Evolutionary conservation across 2,888 invertebrate species (phyloP).

Genomic region (Norana najaformis): DNA sequence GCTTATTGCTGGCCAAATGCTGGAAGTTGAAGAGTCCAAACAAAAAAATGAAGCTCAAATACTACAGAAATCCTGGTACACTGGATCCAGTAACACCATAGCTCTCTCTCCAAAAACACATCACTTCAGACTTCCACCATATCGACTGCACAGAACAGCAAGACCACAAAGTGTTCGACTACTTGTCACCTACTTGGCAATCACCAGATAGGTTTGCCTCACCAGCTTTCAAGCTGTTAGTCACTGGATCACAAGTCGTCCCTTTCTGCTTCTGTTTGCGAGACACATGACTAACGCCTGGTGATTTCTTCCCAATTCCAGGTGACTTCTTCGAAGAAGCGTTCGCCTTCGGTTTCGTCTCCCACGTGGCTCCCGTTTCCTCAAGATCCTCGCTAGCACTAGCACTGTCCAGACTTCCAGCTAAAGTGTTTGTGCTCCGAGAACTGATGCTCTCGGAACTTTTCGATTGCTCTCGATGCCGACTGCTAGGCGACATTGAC

Average conservation of each 20-base stretch:
- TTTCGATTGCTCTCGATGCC: not conserved
- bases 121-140: not conserved
- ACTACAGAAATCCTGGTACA: not conserved
- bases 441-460: constrained; percentile 2
- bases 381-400: not conserved
- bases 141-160: not conserved
- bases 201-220: not conserved
- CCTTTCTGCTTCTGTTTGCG: not conserved
- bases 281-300: not conserved
- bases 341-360: not conserved
- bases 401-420: not conserved
- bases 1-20: not conserved
- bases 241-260: not conserved
- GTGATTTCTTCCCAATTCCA: not conserved
- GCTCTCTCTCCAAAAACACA: not conserved
- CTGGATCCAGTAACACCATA: not conserved
- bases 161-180: not conserved
- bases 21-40: not conserved
- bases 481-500: not conserved
- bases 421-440: not conserved
- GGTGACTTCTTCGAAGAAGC: not conserved
- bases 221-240: not conserved
- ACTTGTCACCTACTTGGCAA: not conserved
- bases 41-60: not conserved
- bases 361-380: not conserved